phyloP scores from a whole-genome alignment of 2,888 invertebrate species.

The Andrena dorsata region DNA sequence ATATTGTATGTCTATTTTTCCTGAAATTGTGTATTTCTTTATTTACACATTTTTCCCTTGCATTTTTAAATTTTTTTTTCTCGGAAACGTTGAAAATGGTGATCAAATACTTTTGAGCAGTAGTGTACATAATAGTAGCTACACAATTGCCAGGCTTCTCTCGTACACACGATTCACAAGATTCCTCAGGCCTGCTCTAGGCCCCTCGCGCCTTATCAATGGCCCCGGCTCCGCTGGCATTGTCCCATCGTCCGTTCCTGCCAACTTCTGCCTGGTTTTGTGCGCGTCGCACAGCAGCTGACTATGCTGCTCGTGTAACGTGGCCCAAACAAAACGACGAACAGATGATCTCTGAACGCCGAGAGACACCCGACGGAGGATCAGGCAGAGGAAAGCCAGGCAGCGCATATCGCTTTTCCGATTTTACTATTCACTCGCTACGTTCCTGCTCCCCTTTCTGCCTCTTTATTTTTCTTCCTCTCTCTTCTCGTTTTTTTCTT shows the following conservation, averaged over 20 bases:
- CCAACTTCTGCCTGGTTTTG: constrained; percentile 13
- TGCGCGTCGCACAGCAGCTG: constrained; percentile 12
- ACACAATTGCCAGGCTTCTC: background rate
- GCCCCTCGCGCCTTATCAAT: background rate
- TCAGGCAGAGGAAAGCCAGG: constrained; percentile 8
- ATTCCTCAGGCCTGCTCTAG: background rate
- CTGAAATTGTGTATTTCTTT: no score
- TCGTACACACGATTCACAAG: background rate
- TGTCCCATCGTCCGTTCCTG: constrained; percentile 19
- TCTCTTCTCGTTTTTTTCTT: background rate
- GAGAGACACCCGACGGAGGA: constrained; percentile 21
- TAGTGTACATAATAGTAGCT: background rate
- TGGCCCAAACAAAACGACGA: constrained; percentile 24
- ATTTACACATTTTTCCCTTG: no score
- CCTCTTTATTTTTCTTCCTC: background rate
- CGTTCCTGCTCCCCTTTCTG: background rate
- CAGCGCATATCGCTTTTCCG: constrained; percentile 10
- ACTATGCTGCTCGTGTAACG: constrained; percentile 18
- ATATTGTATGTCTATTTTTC: no score
- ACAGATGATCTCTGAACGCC: constrained; percentile 40
- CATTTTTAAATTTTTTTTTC: no score
- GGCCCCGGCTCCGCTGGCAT: constrained; percentile 19
- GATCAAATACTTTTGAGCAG: no score
- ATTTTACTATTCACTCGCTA: constrained; percentile 17
- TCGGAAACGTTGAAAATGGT: no score